Evolutionary conservation across 2,797 vertebrate species (phyloP), one percentile per base, ranked within the genome.

Genomic region (Pogoniulus pusillus): DNA sequence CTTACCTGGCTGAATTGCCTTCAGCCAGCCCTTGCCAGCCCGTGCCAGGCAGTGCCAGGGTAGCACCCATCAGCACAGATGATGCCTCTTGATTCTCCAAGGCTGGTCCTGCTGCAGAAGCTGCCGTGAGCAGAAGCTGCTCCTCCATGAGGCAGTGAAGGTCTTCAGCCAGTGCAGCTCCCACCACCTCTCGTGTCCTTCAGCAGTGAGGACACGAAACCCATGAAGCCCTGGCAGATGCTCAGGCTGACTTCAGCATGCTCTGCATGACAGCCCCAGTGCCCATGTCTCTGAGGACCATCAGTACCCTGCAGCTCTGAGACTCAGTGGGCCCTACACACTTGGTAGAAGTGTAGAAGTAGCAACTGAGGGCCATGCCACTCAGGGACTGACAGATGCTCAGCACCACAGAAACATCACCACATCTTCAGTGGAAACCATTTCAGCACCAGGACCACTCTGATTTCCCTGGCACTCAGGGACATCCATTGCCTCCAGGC

Each of bases 371-470:
- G 54, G 29, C 27, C 53, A 29, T 54, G 53, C 16, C 27, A 41
- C 41, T 41, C 53, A 54, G 53, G 53, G 27, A 17, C 27, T 27
- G 54, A 29, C 27, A 54, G 53, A 54, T 54, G 53, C 53, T 16
- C 53, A 54, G 53, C 53, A 54, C 53, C 53, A 30, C 16, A 17
- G 51, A 54, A 54, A 54, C 53, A 30, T 30, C 53, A 54, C 53
- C 53, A 54, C 16, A 29, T 27, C 53, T 30, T 29, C 53, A 54
- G 53, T 54, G 53, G 66, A 43, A 75, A 34, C 29, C 49, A 9
- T 6, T 16, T 10, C 15, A 1, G 39, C 24, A 16, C 1, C 43
- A 4, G 70, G 20, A 60, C 14, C n/a, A 0, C 8, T 3, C 43
- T 0, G 51, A 5, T 27, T 65, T 7, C 43, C 27, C 65, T 5